Conservation (phyloP, 1,140 invertebrate genomes). For the Trissolcus basalis region DNA sequence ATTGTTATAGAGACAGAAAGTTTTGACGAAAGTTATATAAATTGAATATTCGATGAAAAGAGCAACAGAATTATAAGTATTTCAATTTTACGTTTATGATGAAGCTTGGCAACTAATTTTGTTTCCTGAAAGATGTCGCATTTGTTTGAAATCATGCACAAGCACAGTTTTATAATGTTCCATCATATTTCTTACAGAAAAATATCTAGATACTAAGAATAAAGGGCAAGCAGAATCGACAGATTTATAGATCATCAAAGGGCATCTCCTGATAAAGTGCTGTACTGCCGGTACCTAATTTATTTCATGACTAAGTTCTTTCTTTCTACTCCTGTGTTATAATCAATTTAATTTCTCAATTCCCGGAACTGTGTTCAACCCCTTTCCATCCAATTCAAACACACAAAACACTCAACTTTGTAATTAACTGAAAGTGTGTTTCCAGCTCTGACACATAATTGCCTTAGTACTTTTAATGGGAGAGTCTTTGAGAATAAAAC, state of each 20-base stretch:
- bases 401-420: neutral
- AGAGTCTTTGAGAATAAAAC: too few relatives aligned
- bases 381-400: neutral
- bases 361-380: neutral
- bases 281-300: slow-evolving; percentile 73
- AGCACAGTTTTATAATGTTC: slow-evolving; percentile 52
- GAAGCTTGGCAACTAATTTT: slow-evolving; percentile 19
- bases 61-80: neutral
- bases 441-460: too few relatives aligned
- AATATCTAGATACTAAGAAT: slow-evolving; percentile 75
- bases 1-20: too few relatives aligned
- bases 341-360: slow-evolving; percentile 54
- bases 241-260: slow-evolving; percentile 74
- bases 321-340: slow-evolving; percentile 50
- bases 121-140: slow-evolving; percentile 7
- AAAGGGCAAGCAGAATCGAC: slow-evolving; percentile 75
- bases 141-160: slow-evolving; percentile 15
- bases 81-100: slow-evolving; percentile 10
- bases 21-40: neutral
- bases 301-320: slow-evolving; percentile 70
- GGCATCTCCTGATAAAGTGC: slow-evolving; percentile 70
- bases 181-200: slow-evolving; percentile 75
- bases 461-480: too few relatives aligned
- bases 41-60: neutral
- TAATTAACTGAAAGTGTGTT: neutral